Conservation (phyloP, 2,113 vertebrate genomes). For the Oceanodroma tethys region DNA sequence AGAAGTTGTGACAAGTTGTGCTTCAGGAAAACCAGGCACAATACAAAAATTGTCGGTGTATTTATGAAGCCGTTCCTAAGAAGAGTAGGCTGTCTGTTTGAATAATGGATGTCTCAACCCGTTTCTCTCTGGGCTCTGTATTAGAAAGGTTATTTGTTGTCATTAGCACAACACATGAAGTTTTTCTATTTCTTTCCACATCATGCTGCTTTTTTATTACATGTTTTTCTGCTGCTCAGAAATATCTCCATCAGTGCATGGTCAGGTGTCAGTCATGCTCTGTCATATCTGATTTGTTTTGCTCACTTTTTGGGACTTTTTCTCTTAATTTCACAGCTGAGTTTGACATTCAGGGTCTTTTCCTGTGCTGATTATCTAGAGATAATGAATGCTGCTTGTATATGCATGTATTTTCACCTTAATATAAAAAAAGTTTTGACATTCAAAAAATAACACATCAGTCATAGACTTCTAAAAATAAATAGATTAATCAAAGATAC, state of each 20-base stretch:
- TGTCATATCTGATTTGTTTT: neutral
- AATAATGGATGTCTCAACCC: neutral
- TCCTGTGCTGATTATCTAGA: constrained; percentile 3
- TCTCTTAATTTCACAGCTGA: neutral
- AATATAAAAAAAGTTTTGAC: constrained; percentile 8
- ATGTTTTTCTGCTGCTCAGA: neutral
- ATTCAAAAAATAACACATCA: constrained; percentile 16
- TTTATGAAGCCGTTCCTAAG: neutral
- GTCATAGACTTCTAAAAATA: constrained; percentile 37
- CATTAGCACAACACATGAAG: neutral
- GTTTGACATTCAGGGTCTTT: constrained; percentile 20
- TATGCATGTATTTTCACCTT: constrained; percentile 4
- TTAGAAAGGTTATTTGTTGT: neutral
- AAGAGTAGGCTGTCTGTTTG: neutral
- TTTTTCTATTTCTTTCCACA: neutral
- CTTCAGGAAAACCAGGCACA: neutral
- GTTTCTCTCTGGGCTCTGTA: neutral
- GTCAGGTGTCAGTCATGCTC: neutral
- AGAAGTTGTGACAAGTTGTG: neutral
- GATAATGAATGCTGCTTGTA: neutral
- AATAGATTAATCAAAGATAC: constrained; percentile 24
- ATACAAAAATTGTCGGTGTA: neutral
- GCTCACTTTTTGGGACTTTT: neutral
- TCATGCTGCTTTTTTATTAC: neutral
- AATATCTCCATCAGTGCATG: neutral